Base-by-base conservation (phyloP, 2,888 invertebrate species). In the Epicampocera succincta region DNA sequence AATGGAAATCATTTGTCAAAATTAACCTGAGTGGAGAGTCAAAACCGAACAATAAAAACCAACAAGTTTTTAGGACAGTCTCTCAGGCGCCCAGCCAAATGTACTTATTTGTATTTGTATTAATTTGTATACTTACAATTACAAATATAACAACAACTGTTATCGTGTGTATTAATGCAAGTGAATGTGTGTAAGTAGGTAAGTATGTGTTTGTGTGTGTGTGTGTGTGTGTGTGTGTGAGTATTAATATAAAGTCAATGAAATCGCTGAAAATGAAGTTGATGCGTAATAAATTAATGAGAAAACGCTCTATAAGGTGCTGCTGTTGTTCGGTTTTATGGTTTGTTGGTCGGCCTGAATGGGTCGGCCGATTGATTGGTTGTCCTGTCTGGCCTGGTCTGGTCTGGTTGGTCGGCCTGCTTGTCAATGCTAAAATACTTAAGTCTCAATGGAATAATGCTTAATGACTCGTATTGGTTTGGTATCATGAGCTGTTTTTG, bases 1-100 rank as follows among this genome's bases (percentile, higher is more conserved):
- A 88, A 90, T 90, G 87, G 86, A 85, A 86, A 87, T 89, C 88
- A 90, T 90, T 88, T 87, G 89, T 87, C 87, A 89, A 87, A 90
- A 89, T 89, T 88, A 89, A 89, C 78, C 66, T 78, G 78, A 52
- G 66, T 66, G 60, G 17, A 44, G 44, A 60, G 19, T 52, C 66
- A 52, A 44, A 19, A 77, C 40, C 13, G 54, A 66, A 68, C 40
- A 66, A 60, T 42, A 46, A 65, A 42, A 65, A 40, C 33, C 29
- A 66, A 21, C 33, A 61, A 38, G 3, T 5, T 19, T 15, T 12
- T 6, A n/a, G 33, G 8, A 71, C 46, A 21, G 33, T 13, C 6
- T 2, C 33, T 9, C 8, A 2, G 17, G 19, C 46, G 13, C 6
- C 17, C 46, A n/a, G 6, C 50, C 50, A n/a, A n/a, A n/a, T n/a